These are phyloP conservation scores for Pygoscelis antarcticus DNA, from an alignment of 2,113 vertebrate species.

Conservation along the genomic window DNA sequence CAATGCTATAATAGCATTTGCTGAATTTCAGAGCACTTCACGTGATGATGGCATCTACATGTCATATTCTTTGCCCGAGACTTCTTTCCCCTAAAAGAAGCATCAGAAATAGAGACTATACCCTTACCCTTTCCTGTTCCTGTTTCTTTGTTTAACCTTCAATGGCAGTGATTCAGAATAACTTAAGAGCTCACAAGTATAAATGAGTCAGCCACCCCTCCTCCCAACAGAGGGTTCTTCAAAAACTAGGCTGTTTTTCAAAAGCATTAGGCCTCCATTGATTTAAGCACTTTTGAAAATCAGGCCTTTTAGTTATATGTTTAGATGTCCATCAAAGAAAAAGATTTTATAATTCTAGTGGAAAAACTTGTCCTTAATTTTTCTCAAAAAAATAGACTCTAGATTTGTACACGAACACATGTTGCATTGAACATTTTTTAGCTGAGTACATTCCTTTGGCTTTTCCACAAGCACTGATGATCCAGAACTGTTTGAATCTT, in stretches of 20 bases:
- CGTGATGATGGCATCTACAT: background rate
- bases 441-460: background rate
- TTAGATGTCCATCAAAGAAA: background rate
- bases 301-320: background rate
- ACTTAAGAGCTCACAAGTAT: background rate
- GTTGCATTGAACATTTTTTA: background rate
- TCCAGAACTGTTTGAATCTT: background rate
- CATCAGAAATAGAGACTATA: background rate
- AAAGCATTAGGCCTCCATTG: background rate
- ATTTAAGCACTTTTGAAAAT: background rate
- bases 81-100: background rate
- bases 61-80: background rate
- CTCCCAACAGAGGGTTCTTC: background rate
- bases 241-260: background rate
- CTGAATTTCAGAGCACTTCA: background rate
- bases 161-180: background rate
- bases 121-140: background rate
- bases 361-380: background rate
- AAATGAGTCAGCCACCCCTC: background rate
- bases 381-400: background rate
- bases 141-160: background rate
- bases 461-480: background rate
- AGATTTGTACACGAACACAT: background rate
- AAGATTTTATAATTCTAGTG: background rate
- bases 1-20: background rate